Evolutionary conservation across 1,140 invertebrate species (phyloP), one percentile per base, ranked within the genome.

Genomic region (Dendroctonus ponderosae): DNA sequence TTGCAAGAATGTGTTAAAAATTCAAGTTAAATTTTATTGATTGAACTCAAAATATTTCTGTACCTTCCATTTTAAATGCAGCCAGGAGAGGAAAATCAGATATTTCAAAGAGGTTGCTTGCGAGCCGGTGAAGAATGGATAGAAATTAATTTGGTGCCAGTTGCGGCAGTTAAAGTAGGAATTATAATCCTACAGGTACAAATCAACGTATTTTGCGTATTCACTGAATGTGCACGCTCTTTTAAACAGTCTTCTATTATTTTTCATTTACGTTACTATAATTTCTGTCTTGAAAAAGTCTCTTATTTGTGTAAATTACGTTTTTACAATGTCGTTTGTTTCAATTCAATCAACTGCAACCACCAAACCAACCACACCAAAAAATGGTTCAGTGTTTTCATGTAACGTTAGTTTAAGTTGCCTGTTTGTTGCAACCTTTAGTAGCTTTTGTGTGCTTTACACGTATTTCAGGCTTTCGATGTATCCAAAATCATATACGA

Each of bases 41-140:
- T 49, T 50, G 7, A 39, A n/a, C 12, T 41, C 26, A 26, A 26
- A 26, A 26, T 26, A 26, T 26, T 26, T 3, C 26, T 26, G 14
- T 37, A 64, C 63, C 50, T 64, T 46, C 6, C 61, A 66, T 52
- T 15, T 39, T 50, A 57, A 72, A 79, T 77, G 81, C 84, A 91
- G 85, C 83, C 87, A 49, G 89, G 87, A 71, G 91, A 94, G 71
- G 91, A 94, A 79, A 86, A 90, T 67, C 89, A 91, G 78, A 97
- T 98, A 78, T 94, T 95, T 83, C 94, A 94, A 78, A 88, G 91
- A 50, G 96, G 96, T 61, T 98, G 96, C 80, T 84, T 98, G 71
- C 85, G 91, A 68, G 91, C 93, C 66, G 93, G 91, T 59, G 93
- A 97, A 80, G 92, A 94, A 78, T 98, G 94, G 95, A 84, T 97